These are phyloP conservation scores for Aphelocoma coerulescens DNA, from an alignment of 2,113 vertebrate species.

Conservation along the genomic window DNA sequence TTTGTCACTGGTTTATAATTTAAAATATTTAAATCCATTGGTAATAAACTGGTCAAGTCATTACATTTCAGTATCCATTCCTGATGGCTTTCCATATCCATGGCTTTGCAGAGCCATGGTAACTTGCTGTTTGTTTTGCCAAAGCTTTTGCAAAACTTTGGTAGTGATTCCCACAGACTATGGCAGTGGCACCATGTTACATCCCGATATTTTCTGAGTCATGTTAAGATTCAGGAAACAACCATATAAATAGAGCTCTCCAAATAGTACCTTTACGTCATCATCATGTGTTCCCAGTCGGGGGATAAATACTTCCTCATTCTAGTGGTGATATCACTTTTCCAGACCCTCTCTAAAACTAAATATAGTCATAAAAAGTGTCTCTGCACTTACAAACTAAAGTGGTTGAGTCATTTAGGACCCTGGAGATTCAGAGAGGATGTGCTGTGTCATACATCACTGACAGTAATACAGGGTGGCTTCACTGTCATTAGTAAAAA, in stretches of 20 bases:
- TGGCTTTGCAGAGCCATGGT: not conserved
- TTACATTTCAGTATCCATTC: not conserved
- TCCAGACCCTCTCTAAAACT: conserved; percentile 43
- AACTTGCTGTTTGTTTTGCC: not conserved
- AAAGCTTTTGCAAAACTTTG: not conserved
- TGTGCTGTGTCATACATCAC: not conserved
- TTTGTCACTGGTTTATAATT: not conserved
- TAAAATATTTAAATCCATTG: not conserved
- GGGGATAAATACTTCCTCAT: conserved; percentile 46
- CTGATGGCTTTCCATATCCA: not conserved
- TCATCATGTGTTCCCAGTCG: conserved; percentile 29
- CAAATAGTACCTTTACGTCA: conserved; percentile 58
- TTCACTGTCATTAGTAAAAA: not conserved
- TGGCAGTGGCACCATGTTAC: not conserved
- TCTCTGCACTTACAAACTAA: not conserved
- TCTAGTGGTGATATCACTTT: conserved; percentile 35
- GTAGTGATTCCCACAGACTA: not conserved
- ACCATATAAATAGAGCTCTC: conserved; percentile 41
- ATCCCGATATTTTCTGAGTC: not conserved
- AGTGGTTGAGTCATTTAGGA: not conserved
- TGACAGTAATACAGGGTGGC: not conserved
- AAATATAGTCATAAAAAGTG: conserved; percentile 49
- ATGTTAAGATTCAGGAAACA: conserved; percentile 15
- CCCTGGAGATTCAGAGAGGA: not conserved
- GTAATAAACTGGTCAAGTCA: not conserved